Evolutionary conservation across 2,113 vertebrate genomes (phyloP), one percentile per base, ranked within the genome.

Genomic region (Phoenicopterus ruber): DNA sequence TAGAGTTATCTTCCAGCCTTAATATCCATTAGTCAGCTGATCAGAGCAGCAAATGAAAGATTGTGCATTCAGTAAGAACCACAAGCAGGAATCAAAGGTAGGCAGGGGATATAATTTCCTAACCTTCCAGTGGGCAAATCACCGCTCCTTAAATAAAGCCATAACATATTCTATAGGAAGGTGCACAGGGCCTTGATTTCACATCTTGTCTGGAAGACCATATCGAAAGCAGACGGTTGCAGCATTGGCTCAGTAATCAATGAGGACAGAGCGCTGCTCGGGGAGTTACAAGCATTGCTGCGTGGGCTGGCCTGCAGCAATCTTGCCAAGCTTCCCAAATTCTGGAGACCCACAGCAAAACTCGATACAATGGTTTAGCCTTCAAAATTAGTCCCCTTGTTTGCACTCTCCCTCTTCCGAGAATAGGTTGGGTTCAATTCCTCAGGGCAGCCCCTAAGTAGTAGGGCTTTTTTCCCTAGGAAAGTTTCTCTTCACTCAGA

Each of bases 381-480:
- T n/a, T n/a, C n/a, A n/a, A n/a, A n/a, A n/a, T n/a, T n/a, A n/a
- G n/a, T n/a, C n/a, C n/a, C n/a, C n/a, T n/a, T n/a, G n/a, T n/a
- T n/a, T n/a, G n/a, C n/a, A n/a, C n/a, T n/a, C n/a, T n/a, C n/a
- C n/a, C n/a, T n/a, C n/a, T n/a, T n/a, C n/a, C n/a, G n/a, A n/a
- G n/a, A n/a, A n/a, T n/a, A n/a, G n/a, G n/a, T n/a, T n/a, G n/a
- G n/a, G n/a, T n/a, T n/a, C n/a, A n/a, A n/a, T n/a, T n/a, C n/a
- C n/a, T n/a, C n/a, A n/a, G n/a, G n/a, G n/a, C n/a, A n/a, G n/a
- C 4, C 22, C 11, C 28, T 28, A 1, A 1, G 1, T 50, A 36
- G 28, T 73, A 24, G 11, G 15, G 9, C 17, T 67, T 49, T 86
- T 82, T 88, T 62, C n/a, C 8, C 15, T 7, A 34, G n/a, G n/a